Conservation (phyloP, 2,797 vertebrate genomes). For the Anguilla pacifica region DNA sequence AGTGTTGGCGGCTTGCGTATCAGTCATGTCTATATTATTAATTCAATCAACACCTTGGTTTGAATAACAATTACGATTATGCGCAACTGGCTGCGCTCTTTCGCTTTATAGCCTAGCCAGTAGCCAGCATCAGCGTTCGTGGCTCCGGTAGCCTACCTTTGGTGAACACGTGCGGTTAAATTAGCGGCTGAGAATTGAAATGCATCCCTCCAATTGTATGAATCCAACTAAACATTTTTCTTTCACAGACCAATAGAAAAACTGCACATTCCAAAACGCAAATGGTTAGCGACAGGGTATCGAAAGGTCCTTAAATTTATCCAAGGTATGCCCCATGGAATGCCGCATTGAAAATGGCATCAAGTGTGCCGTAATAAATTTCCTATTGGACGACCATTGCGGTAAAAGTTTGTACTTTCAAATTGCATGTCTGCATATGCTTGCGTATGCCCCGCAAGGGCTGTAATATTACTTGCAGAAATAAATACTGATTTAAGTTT, state of each 20-base stretch:
- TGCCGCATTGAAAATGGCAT: constrained; percentile 39
- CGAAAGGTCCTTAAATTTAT: constrained; percentile 39
- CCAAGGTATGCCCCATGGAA: constrained; percentile 37
- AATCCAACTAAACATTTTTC: not conserved
- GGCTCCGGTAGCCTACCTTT: not conserved
- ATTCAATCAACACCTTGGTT: not conserved
- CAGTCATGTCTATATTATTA: not conserved
- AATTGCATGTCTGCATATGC: not conserved
- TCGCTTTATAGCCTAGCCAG: not conserved
- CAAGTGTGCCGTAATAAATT: not conserved
- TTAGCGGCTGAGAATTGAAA: not conserved
- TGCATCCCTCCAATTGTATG: not conserved
- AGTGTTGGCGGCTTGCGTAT: not conserved
- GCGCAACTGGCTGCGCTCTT: not conserved
- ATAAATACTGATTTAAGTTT: not conserved
- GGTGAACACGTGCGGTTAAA: not conserved
- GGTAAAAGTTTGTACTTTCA: not conserved
- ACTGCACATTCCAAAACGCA: constrained; percentile 71
- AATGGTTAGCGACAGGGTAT: constrained; percentile 45
- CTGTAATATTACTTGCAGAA: not conserved
- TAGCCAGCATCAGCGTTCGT: not conserved
- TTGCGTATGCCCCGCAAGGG: not conserved
- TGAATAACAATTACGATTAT: not conserved
- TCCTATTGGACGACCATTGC: not conserved
- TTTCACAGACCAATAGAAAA: constrained; percentile 65